These are phyloP conservation scores for Vanacampus margaritifer DNA, from an alignment of 2,113 vertebrate species.

Conservation along the genomic window DNA sequence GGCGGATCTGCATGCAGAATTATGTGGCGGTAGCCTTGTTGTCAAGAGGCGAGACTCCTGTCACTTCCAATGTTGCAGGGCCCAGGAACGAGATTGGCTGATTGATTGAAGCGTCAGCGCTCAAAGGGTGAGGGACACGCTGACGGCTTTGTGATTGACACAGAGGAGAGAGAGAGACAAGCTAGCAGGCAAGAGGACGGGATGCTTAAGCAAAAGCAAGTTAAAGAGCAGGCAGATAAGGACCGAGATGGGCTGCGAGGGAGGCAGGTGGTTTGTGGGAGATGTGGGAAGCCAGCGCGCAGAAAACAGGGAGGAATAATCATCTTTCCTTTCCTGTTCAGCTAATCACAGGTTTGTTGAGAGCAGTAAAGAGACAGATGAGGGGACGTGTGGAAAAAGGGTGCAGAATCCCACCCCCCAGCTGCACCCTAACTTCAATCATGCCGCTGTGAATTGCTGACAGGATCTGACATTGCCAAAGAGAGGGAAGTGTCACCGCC, in stretches of 20 bases:
- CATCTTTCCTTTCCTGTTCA: constrained; percentile 9
- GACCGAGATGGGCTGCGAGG: constrained; percentile 35
- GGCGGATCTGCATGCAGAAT: constrained; percentile 43
- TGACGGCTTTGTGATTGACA: constrained; percentile 69
- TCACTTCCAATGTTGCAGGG: constrained; percentile 63
- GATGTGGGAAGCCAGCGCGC: constrained; percentile 52
- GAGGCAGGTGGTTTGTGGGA: constrained; percentile 75
- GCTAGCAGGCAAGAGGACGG: constrained; percentile 20
- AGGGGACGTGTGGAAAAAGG: constrained; percentile 20
- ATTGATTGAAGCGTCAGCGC: constrained; percentile 67
- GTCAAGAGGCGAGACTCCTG: constrained; percentile 63
- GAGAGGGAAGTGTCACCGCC: constrained; percentile 41
- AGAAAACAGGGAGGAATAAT: constrained; percentile 21
- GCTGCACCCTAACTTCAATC: constrained; percentile 57
- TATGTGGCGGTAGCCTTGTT: constrained; percentile 30
- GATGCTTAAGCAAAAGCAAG: constrained; percentile 63
- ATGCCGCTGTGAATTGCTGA: constrained; percentile 63
- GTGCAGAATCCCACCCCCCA: constrained; percentile 40
- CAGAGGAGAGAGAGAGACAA: constrained; percentile 52
- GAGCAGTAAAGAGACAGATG: not conserved
- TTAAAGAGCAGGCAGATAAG: constrained; percentile 38
- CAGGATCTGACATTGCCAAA: constrained; percentile 53
- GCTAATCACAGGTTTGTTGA: constrained; percentile 36
- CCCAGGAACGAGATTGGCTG: constrained; percentile 53
- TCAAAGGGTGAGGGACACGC: constrained; percentile 60